Evolutionary conservation across 2,113 vertebrate genomes (phyloP).

Genomic region (Callopanchax toddi): DNA sequence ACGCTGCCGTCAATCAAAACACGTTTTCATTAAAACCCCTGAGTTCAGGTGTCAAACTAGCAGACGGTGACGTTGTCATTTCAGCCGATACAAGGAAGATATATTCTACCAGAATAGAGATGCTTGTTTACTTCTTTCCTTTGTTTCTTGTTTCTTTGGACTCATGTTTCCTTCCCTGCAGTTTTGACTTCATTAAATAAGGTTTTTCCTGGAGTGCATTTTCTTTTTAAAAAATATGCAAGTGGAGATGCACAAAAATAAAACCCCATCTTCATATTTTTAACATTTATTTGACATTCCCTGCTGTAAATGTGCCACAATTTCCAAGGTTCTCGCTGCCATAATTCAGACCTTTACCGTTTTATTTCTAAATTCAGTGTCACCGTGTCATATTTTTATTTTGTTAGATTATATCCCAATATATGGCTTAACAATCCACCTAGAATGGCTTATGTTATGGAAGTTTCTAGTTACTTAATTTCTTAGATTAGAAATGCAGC

Average conservation of each 20-base stretch:
- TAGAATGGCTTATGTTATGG: background rate
- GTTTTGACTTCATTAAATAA: no score
- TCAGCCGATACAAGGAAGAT: background rate
- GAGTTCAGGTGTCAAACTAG: slow-evolving; percentile 24
- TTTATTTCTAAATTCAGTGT: background rate
- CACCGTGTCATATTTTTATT: background rate
- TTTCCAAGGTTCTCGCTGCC: background rate
- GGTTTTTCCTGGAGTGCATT: background rate
- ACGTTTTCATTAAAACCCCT: slow-evolving; percentile 11
- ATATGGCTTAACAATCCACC: background rate
- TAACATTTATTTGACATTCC: slow-evolving; percentile 15
- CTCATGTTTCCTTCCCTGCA: background rate
- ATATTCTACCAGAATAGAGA: background rate
- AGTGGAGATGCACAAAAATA: background rate
- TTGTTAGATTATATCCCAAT: background rate
- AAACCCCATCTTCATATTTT: background rate
- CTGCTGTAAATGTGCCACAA: background rate
- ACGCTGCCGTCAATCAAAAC: slow-evolving; percentile 16
- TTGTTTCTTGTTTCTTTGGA: background rate
- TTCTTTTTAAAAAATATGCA: background rate
- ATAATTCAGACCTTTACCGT: background rate
- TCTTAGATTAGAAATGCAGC: background rate
- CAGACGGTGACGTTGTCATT: slow-evolving; percentile 18
- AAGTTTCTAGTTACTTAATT: no score
- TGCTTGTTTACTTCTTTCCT: background rate